phyloP scores from a whole-genome alignment of 2,888 invertebrate genomes.

The Aethes cnicana region DNA sequence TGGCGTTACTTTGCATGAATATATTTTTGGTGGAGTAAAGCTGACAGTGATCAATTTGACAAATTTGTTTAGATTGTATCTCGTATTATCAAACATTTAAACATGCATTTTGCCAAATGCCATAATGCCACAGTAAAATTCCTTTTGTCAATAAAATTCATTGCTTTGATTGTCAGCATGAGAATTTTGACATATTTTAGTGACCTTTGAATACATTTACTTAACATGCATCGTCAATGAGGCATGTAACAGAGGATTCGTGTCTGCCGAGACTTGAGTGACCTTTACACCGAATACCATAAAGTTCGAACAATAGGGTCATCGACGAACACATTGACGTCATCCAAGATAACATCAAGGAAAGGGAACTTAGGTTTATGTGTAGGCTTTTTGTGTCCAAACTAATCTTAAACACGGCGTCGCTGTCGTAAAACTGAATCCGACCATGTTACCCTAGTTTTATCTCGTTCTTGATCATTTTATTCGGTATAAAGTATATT shows the following conservation, averaged over 20 bases:
- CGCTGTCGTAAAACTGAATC: conserved; percentile 24
- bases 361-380: conserved; percentile 17
- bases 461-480: conserved; percentile 25
- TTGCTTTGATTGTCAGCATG: too few relatives aligned
- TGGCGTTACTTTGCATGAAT: too few relatives aligned
- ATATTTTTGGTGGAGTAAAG: too few relatives aligned
- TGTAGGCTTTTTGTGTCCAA: conserved; percentile 27
- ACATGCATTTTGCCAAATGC: too few relatives aligned
- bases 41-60: too few relatives aligned
- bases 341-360: conserved; percentile 23
- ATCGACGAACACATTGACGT: conserved; percentile 21
- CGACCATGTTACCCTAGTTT: conserved; percentile 14
- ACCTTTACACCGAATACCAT: conserved; percentile 22
- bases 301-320: conserved; percentile 28
- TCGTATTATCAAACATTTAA: too few relatives aligned
- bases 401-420: conserved; percentile 17
- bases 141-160: too few relatives aligned
- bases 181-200: too few relatives aligned
- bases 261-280: conserved; percentile 15
- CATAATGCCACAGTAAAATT: too few relatives aligned
- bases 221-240: neutral
- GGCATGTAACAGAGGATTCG: conserved; percentile 10
- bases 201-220: too few relatives aligned
- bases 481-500: conserved; percentile 9
- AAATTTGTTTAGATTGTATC: too few relatives aligned